These are phyloP conservation scores for Carollia perspicillata DNA, from an alignment of 2,113 vertebrate species.

Conservation along the genomic window DNA sequence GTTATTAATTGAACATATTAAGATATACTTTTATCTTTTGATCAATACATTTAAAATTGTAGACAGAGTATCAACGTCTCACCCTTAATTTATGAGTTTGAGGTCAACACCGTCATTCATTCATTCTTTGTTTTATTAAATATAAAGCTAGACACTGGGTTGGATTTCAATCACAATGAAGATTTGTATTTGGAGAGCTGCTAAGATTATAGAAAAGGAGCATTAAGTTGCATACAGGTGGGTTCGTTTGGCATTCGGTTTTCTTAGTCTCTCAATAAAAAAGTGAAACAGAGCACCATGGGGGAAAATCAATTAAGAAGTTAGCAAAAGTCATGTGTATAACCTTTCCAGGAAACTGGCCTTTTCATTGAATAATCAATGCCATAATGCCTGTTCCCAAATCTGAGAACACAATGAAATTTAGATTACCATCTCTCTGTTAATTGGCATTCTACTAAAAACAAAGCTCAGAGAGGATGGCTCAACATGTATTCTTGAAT, in stretches of 20 bases:
- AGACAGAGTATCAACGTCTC: background rate
- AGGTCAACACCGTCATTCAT: background rate
- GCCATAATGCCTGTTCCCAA: slow-evolving; percentile 31
- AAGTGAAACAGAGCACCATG: background rate
- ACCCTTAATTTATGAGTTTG: background rate
- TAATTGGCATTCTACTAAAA: slow-evolving; percentile 62
- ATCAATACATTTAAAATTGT: background rate
- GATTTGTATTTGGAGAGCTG: background rate
- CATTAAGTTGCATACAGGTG: background rate
- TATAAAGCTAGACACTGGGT: background rate
- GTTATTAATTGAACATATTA: background rate
- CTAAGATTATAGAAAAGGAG: background rate
- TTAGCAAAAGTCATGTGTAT: slow-evolving; percentile 27
- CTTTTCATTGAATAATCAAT: slow-evolving; percentile 58
- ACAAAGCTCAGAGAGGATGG: background rate
- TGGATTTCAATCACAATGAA: background rate
- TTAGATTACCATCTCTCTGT: slow-evolving; percentile 22
- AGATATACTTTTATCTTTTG: background rate
- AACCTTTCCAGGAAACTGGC: background rate
- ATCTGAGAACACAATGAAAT: slow-evolving; percentile 48
- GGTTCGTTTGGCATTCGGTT: slow-evolving; percentile 36
- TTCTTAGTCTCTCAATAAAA: slow-evolving; percentile 50
- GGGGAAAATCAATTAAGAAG: slow-evolving; percentile 35
- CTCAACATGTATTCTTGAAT: slow-evolving; percentile 28
- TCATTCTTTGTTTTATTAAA: background rate